phyloP scores from a whole-genome alignment of 2,888 invertebrate species.

The Clivina fossor region DNA sequence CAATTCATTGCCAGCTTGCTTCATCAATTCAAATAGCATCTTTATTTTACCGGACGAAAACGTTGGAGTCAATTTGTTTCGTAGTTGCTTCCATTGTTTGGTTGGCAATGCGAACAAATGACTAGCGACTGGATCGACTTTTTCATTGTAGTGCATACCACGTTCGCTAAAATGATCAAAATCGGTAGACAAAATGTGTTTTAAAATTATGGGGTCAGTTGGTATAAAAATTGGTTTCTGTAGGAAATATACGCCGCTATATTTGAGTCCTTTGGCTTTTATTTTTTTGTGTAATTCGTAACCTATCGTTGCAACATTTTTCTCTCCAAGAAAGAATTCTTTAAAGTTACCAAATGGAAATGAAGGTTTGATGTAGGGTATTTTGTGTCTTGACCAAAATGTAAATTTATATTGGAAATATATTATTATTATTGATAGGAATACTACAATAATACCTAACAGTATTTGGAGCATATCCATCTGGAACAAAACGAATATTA shows the following conservation, averaged over 20 bases:
- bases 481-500: too few relatives aligned
- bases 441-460: too few relatives aligned
- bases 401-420: constrained; percentile 11
- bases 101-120: constrained; percentile 37
- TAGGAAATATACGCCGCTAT: constrained; percentile 40
- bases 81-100: constrained; percentile 11
- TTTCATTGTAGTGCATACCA: constrained; percentile 45
- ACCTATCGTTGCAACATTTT: neutral
- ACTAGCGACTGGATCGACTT: constrained; percentile 45
- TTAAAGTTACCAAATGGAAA: constrained; percentile 19
- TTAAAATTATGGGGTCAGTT: constrained; percentile 46
- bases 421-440: constrained; percentile 1
- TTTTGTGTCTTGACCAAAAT: constrained; percentile 16
- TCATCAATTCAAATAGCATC: constrained; percentile 18
- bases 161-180: constrained; percentile 48
- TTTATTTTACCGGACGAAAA: constrained; percentile 29
- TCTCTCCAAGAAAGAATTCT: neutral
- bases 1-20: neutral
- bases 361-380: constrained; percentile 18
- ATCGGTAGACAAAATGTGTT: constrained; percentile 48
- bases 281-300: constrained; percentile 32
- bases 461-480: too few relatives aligned
- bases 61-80: constrained; percentile 23
- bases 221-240: constrained; percentile 45
- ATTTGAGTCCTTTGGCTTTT: constrained; percentile 35